These are phyloP conservation scores for Xanthia icteritia DNA, from an alignment of 2,888 invertebrate genomes.

Conservation along the genomic window DNA sequence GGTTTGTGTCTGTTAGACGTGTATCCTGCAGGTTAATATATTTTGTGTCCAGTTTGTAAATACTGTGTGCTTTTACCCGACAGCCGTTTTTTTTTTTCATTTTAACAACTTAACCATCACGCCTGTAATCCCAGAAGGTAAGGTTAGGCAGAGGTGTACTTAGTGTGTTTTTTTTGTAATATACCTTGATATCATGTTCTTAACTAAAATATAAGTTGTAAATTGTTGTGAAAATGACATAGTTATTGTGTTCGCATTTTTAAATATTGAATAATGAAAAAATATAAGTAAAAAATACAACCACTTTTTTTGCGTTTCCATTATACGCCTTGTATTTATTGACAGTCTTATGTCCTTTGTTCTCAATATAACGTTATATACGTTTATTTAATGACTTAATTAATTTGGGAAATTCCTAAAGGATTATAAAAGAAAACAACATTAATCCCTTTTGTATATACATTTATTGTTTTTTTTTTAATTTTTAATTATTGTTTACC, in stretches of 20 bases:
- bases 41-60: neutral
- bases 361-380: neutral
- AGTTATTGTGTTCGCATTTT: neutral
- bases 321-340: neutral
- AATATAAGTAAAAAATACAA: neutral
- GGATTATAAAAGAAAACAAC: conserved; percentile 68
- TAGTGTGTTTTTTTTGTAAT: neutral
- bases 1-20: no score
- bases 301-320: neutral
- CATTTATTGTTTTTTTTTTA: conserved; percentile 84
- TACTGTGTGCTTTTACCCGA: neutral
- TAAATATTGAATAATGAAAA: neutral
- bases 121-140: neutral
- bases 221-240: no score
- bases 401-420: neutral
- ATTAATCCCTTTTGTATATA: conserved; percentile 77
- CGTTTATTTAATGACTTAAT: neutral
- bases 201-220: neutral
- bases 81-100: no score
- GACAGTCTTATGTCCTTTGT: no score
- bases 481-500: conserved; percentile 77
- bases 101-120: no score
- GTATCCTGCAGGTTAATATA: no score
- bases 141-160: neutral
- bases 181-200: conserved; percentile 10